Conservation (phyloP, 2,797 vertebrate genomes). For the Pseudochirops cupreus region DNA sequence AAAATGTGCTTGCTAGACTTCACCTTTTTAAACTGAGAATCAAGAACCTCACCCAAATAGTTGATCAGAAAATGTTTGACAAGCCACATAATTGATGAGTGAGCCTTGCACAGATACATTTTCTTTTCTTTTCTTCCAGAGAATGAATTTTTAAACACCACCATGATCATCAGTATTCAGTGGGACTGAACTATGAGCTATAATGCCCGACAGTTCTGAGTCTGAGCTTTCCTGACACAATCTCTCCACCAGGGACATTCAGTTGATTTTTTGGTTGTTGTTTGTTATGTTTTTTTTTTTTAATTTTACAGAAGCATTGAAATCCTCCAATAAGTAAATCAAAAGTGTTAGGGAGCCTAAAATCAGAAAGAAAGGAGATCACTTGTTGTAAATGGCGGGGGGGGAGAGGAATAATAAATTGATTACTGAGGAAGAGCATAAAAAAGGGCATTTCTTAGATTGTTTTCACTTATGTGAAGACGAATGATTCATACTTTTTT, state of each 20-base stretch:
- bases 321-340: background rate
- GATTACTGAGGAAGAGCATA: background rate
- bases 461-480: slow-evolving; percentile 54
- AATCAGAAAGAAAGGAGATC: slow-evolving; percentile 19
- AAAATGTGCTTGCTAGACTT: slow-evolving; percentile 93
- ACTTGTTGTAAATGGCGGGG: background rate
- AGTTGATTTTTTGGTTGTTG: background rate
- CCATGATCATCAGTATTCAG: slow-evolving; percentile 48
- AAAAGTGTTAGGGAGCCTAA: slow-evolving; percentile 47
- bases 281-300: background rate
- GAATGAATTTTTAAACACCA: slow-evolving; percentile 59
- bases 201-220: slow-evolving; percentile 56
- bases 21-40: slow-evolving; percentile 26
- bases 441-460: slow-evolving; percentile 48
- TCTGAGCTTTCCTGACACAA: slow-evolving; percentile 33
- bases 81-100: slow-evolving; percentile 47
- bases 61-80: slow-evolving; percentile 34
- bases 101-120: slow-evolving; percentile 35
- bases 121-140: slow-evolving; percentile 57
- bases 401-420: background rate
- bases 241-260: slow-evolving; percentile 1
- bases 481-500: slow-evolving; percentile 46
- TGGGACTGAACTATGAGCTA: slow-evolving; percentile 43
- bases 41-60: slow-evolving; percentile 15
- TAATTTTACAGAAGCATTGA: slow-evolving; percentile 30